These are phyloP conservation scores for Melanocharis versteri DNA, from an alignment of 2,113 vertebrate genomes.

Conservation along the genomic window DNA sequence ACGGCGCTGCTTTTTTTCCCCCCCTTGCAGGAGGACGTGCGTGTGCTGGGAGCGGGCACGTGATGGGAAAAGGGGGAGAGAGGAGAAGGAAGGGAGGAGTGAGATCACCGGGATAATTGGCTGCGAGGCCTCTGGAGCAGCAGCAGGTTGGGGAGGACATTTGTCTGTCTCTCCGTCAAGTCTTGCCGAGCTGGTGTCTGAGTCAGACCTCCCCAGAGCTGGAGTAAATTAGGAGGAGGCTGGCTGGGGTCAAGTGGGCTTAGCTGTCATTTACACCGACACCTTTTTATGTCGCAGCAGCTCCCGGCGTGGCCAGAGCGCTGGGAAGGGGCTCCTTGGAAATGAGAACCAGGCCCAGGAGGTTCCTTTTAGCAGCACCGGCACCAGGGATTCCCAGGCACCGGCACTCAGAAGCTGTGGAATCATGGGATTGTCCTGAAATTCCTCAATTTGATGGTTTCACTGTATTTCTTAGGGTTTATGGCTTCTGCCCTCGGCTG, in stretches of 20 bases:
- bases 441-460: background rate
- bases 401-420: background rate
- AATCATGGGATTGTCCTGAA: background rate
- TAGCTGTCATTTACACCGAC: background rate
- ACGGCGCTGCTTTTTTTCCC: background rate
- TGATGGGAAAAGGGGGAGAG: slow-evolving; percentile 14
- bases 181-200: background rate
- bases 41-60: background rate
- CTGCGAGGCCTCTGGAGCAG: background rate
- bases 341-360: background rate
- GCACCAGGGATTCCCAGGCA: background rate
- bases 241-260: slow-evolving; percentile 6
- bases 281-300: background rate
- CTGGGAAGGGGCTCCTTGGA: background rate
- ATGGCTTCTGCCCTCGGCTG: background rate
- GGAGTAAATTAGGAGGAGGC: background rate
- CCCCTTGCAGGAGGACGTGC: background rate
- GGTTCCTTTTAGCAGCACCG: background rate
- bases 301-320: background rate
- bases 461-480: background rate
- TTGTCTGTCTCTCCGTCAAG: background rate
- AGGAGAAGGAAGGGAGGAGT: background rate
- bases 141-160: background rate
- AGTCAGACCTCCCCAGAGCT: slow-evolving; percentile 38
- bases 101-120: background rate